phyloP scores from a whole-genome alignment of 2,797 vertebrate genomes.

The Poeciliopsis turneri region DNA sequence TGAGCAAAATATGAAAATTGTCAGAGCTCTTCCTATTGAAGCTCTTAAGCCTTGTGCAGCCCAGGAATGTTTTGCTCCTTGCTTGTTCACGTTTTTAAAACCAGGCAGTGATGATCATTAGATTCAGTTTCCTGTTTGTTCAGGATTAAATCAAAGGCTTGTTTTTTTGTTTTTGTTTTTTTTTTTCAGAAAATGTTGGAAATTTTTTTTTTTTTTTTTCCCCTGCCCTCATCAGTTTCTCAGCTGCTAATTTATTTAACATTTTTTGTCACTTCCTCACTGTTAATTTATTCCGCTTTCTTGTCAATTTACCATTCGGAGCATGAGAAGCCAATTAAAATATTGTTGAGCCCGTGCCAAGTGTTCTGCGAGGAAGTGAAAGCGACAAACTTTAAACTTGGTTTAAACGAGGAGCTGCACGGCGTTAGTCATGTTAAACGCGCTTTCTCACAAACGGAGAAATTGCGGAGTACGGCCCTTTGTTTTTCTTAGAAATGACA shows the following conservation, averaged over 20 bases:
- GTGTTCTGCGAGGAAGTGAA: slow-evolving; percentile 39
- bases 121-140: slow-evolving; percentile 12
- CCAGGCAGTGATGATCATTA: not conserved
- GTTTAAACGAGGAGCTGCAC: slow-evolving; percentile 30
- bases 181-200: not conserved
- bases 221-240: slow-evolving; percentile 7
- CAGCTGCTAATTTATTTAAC: slow-evolving; percentile 31
- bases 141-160: slow-evolving; percentile 11
- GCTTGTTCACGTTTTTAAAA: not conserved
- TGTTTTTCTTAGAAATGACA: not conserved
- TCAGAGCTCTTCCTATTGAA: not conserved
- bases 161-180: not conserved
- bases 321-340: slow-evolving; percentile 49
- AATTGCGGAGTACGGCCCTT: not conserved
- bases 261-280: slow-evolving; percentile 28
- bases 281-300: slow-evolving; percentile 42
- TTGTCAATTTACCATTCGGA: slow-evolving; percentile 44
- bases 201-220: slow-evolving; percentile 5
- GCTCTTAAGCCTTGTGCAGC: not conserved
- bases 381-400: slow-evolving; percentile 25
- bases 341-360: slow-evolving; percentile 20
- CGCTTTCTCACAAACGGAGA: not conserved
- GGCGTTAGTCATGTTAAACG: slow-evolving; percentile 8
- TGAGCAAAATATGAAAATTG: not conserved
- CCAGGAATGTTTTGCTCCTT: not conserved